phyloP scores from a whole-genome alignment of 2,888 invertebrate genomes.

The Habrosyne pyritoides region DNA sequence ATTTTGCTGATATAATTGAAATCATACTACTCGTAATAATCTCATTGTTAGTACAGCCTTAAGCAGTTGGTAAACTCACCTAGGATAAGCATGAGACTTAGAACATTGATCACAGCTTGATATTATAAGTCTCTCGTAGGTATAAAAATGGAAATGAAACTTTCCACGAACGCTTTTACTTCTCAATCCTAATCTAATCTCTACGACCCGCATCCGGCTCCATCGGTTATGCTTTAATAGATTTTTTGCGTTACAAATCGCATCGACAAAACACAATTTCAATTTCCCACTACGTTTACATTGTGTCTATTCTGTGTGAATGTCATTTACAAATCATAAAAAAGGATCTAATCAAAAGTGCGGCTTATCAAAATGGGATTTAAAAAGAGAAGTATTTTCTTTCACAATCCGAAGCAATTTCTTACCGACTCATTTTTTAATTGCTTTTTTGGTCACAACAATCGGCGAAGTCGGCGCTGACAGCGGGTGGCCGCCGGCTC shows the following conservation, averaged over 20 bases:
- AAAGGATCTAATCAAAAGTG: slow-evolving; percentile 49
- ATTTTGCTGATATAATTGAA: no score
- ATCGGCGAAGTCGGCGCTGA: slow-evolving; percentile 62
- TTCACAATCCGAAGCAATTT: slow-evolving; percentile 64
- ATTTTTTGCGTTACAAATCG: slow-evolving; percentile 45
- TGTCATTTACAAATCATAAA: slow-evolving; percentile 63
- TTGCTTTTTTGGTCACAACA: slow-evolving; percentile 79
- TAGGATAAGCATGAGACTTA: no score
- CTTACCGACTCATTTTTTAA: slow-evolving; percentile 72
- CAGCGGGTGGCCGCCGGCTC: slow-evolving; percentile 79
- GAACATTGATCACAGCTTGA: no score
- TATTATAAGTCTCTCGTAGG: no score
- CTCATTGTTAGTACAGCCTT: no score
- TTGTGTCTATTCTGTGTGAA: slow-evolving; percentile 50
- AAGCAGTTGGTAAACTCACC: no score
- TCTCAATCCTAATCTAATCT: slow-evolving; percentile 26
- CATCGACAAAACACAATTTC: slow-evolving; percentile 49
- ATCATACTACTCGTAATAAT: no score
- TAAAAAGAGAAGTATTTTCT: slow-evolving; percentile 49
- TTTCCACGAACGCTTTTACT: slow-evolving; percentile 9
- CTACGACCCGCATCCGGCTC: slow-evolving; percentile 22
- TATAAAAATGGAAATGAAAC: background rate
- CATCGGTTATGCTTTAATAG: slow-evolving; percentile 30
- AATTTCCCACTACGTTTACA: slow-evolving; percentile 59
- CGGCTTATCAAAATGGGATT: slow-evolving; percentile 46